Evolutionary conservation across 2,113 vertebrate species (phyloP).

Genomic region (Zootoca vivipara): DNA sequence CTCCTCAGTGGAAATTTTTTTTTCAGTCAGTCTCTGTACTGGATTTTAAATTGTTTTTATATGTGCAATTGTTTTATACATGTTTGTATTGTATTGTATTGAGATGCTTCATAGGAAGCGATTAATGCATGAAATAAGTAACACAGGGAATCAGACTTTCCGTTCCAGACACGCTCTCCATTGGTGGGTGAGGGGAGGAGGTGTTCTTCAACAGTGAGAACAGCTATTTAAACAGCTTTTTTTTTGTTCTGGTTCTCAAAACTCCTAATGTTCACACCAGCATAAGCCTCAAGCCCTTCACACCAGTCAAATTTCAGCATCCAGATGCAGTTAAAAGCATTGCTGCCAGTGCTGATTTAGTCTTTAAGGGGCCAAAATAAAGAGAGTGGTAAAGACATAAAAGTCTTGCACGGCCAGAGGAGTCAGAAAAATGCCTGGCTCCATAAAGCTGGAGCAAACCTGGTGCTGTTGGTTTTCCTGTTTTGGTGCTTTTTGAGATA

Average conservation of each 20-base stretch:
- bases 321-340: accelerated
- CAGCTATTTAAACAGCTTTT: not conserved
- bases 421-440: not conserved
- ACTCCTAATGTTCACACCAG: not conserved
- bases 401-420: constrained; percentile 21
- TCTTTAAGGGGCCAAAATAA: constrained; percentile 38
- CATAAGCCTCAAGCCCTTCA: not conserved
- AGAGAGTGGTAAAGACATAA: constrained; percentile 54
- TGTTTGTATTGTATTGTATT: too few relatives aligned
- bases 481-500: constrained; percentile 29
- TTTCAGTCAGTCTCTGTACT: too few relatives aligned
- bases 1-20: too few relatives aligned
- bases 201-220: constrained; percentile 22
- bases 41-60: too few relatives aligned
- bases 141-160: too few relatives aligned
- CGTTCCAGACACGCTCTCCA: too few relatives aligned
- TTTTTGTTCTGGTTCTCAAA: not conserved
- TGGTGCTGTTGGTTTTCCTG: constrained; percentile 20
- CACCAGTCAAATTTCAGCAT: not conserved
- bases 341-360: constrained; percentile 30
- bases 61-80: too few relatives aligned
- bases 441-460: not conserved
- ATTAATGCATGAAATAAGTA: too few relatives aligned
- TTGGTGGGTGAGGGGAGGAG: too few relatives aligned
- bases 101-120: too few relatives aligned